Evolutionary conservation across 2,888 invertebrate species (phyloP).

Genomic region (Elysia crispata): DNA sequence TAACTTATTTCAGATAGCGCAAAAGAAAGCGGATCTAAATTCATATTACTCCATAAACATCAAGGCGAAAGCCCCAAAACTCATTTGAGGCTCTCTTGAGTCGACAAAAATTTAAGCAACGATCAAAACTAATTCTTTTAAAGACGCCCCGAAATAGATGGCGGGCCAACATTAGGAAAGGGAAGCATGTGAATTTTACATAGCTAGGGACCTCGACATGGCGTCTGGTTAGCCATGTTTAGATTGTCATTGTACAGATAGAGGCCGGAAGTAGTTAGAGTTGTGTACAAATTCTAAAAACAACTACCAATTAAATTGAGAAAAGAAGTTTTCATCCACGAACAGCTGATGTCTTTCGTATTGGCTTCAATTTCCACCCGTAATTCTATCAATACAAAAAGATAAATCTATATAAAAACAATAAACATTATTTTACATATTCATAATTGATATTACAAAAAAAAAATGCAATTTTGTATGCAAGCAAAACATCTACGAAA

Average conservation of each 20-base stretch:
- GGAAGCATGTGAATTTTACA: slow-evolving; percentile 56
- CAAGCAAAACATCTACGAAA: too few species aligned
- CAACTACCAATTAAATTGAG: neutral
- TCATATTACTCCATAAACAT: slow-evolving; percentile 80
- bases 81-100: slow-evolving; percentile 72
- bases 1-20: slow-evolving; percentile 99
- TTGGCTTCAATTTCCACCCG: too few species aligned
- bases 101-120: slow-evolving; percentile 56
- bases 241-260: slow-evolving; percentile 25
- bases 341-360: neutral
- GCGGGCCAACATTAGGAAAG: slow-evolving; percentile 64
- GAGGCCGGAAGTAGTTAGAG: slow-evolving; percentile 24
- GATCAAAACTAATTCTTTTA: slow-evolving; percentile 55
- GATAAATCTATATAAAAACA: too few species aligned
- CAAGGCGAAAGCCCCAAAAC: slow-evolving; percentile 95
- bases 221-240: slow-evolving; percentile 72
- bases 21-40: slow-evolving; percentile 97
- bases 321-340: neutral
- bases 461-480: too few species aligned
- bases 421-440: too few species aligned
- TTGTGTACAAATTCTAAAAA: neutral
- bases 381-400: too few species aligned
- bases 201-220: slow-evolving; percentile 65
- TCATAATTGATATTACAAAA: too few species aligned
- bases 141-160: slow-evolving; percentile 52